Evolutionary conservation across 2,113 vertebrate genomes (phyloP), one percentile per base, ranked within the genome.

Genomic region (Bubo bubo): DNA sequence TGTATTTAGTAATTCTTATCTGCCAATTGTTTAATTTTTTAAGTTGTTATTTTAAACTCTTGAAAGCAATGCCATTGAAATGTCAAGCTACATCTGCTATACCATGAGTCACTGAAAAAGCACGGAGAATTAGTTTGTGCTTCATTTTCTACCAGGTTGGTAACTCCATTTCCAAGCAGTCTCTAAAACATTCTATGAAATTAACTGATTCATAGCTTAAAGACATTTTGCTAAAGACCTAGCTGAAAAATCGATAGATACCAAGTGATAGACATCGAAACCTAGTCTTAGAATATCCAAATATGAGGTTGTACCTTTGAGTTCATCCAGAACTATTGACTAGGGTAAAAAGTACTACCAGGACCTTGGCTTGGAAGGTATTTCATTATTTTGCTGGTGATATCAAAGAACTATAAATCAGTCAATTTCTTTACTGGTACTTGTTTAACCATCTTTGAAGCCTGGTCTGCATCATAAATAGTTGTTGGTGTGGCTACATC

Each of bases 71-170:
- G 4, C 37, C 74, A 10, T 67, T 71, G 76, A 79, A 72, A 4
- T 88, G 66, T 70, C 14, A 52, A 49, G 55, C 72, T 74, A 4
- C 52, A 16, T 67, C 72, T 93, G 55, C 82, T 18, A 0, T 20
- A 4, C 28, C 8, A 11, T 23, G 76, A 92, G 67, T 70, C 75
- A 14, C 2, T 41, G 82, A 39, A 35, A 73, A 68, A 92, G n/a
- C 79, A 76, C 16, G 86, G 50, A 85, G 71, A 94, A 86, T 71
- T 85, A 13, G 1, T 91, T 93, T 90, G 59, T 83, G 55, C 79
- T 90, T 79, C 26, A 20, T 91, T 94, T 96, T 47, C 85, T 84
- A 8, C 30, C 39, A 9, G 30, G 26, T 86, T 86, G 58, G 1
- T 39, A 43, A 86, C 26, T 70, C 71, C 52, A 8, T 52, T 80